phyloP scores from a whole-genome alignment of 2,113 vertebrate genomes.

The Calcarius ornatus region DNA sequence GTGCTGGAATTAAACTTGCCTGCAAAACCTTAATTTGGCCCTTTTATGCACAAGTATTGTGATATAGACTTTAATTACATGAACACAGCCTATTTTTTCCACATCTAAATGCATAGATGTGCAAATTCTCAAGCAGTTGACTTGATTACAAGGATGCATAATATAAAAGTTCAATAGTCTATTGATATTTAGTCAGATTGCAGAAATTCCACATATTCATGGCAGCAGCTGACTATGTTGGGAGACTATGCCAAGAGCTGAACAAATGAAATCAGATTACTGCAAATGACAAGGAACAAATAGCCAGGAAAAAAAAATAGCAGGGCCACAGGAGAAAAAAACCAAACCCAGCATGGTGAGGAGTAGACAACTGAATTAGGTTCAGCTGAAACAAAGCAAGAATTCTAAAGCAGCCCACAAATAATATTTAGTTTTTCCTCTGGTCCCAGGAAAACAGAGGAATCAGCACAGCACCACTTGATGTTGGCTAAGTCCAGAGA shows the following conservation, averaged over 20 bases:
- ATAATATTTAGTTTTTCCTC: neutral
- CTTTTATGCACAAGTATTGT: conserved; percentile 22
- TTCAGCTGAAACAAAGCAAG: neutral
- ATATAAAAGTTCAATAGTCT: conserved; percentile 68
- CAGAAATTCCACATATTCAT: conserved; percentile 52
- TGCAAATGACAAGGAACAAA: conserved; percentile 50
- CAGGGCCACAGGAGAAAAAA: neutral
- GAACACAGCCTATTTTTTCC: conserved; percentile 57
- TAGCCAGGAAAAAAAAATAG: neutral
- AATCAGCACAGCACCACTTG: neutral
- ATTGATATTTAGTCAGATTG: conserved; percentile 67
- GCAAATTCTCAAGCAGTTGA: conserved; percentile 55
- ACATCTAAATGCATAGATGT: conserved; percentile 51
- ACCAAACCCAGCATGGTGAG: neutral
- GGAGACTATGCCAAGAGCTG: conserved; percentile 48
- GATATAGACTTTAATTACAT: conserved; percentile 33
- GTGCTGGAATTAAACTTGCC: conserved; percentile 18
- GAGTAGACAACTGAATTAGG: neutral
- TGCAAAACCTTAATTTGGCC: conserved; percentile 34
- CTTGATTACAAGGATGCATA: conserved; percentile 57
- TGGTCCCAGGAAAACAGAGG: neutral
- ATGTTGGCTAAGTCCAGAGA: neutral
- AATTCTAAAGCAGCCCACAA: neutral
- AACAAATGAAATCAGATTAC: conserved; percentile 66
- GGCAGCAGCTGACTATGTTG: conserved; percentile 48